Evolutionary conservation across 2,113 vertebrate species (phyloP).

Genomic region (Xiphorhynchus elegans): DNA sequence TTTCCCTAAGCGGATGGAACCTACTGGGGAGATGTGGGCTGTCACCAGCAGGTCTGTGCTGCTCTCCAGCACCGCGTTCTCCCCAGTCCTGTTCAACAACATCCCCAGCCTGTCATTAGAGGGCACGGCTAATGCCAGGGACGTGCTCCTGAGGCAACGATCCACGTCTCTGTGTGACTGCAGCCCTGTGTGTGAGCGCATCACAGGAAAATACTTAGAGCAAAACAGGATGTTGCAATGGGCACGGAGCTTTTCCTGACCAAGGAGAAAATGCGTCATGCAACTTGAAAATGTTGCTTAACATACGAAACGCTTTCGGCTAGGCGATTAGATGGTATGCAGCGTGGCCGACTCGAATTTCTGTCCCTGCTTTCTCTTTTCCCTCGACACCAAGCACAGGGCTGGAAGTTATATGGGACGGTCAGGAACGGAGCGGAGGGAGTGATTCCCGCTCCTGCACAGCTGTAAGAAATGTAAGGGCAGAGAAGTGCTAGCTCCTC

Average conservation of each 20-base stretch:
- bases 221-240: constrained; percentile 9
- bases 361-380: not conserved
- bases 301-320: not conserved
- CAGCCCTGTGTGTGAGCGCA: not conserved
- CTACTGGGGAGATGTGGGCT: rapidly evolving
- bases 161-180: not conserved
- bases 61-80: not conserved
- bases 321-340: rapidly evolving
- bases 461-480: rapidly evolving
- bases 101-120: not conserved
- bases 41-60: not conserved
- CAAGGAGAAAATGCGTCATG: not conserved
- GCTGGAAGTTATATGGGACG: not conserved
- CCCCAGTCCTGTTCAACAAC: not conserved
- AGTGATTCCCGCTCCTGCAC: rapidly evolving
- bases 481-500: not conserved
- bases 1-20: not conserved
- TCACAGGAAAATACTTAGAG: not conserved
- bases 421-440: rapidly evolving
- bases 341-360: not conserved
- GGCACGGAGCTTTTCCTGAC: not conserved
- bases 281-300: not conserved
- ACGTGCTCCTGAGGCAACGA: rapidly evolving
- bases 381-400: not conserved
- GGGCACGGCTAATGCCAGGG: not conserved